phyloP scores from a whole-genome alignment of 2,113 vertebrate genomes.

The Cephalopterus ornatus region DNA sequence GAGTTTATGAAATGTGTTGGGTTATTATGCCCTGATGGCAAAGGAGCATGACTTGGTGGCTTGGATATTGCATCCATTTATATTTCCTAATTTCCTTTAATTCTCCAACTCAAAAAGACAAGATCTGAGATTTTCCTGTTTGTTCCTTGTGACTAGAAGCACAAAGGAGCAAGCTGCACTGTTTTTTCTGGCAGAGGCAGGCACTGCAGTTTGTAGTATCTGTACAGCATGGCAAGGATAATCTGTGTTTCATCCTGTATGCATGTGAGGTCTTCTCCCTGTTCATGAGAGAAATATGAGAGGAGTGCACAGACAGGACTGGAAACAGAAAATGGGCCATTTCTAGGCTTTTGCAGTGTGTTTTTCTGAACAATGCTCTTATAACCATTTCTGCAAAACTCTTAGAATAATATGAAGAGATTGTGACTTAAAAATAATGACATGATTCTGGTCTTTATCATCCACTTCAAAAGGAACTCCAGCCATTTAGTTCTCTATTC shows the following conservation, averaged over 20 bases:
- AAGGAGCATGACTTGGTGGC: not conserved
- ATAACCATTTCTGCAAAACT: not conserved
- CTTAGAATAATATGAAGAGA: not conserved
- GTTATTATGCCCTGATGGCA: not conserved
- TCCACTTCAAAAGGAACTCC: not conserved
- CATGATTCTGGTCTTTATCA: not conserved
- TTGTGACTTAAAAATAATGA: not conserved
- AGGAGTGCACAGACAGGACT: not conserved
- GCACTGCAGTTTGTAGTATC: not conserved
- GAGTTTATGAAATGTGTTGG: not conserved
- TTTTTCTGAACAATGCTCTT: not conserved
- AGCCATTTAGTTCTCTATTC: not conserved
- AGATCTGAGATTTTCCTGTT: slow-evolving; percentile 16
- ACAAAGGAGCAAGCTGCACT: not conserved
- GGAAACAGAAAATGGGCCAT: not conserved
- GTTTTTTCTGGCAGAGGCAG: not conserved
- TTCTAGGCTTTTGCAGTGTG: not conserved
- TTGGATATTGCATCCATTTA: not conserved
- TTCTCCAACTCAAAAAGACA: not conserved
- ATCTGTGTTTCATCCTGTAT: not conserved
- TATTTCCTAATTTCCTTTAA: slow-evolving; percentile 27
- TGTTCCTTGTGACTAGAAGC: not conserved
- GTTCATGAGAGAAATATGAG: not conserved
- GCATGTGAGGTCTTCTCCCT: not conserved
- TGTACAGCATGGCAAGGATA: not conserved